Conservation (phyloP, 2,113 vertebrate genomes). For the Carassius auratus region DNA sequence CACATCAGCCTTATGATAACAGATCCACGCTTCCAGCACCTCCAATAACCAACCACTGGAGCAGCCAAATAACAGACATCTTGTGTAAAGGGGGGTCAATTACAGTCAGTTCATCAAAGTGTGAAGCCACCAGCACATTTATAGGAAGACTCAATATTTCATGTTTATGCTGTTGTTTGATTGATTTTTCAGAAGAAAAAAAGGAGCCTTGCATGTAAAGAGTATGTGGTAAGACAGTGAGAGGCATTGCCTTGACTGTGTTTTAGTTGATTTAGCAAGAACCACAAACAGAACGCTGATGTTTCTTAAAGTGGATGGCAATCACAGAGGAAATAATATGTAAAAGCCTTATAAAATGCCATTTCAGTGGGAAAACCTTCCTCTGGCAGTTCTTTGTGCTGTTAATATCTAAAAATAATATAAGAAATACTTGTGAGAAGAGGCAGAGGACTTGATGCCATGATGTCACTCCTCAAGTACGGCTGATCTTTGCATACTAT, state of each 20-base stretch:
- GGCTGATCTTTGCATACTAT: constrained; percentile 49
- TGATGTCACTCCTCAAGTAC: constrained; percentile 57
- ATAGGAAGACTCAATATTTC: neutral
- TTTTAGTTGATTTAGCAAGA: too few relatives aligned
- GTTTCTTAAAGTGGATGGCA: too few relatives aligned
- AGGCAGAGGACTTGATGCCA: constrained; percentile 50
- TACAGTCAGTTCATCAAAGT: constrained; percentile 17
- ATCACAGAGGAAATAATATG: too few relatives aligned
- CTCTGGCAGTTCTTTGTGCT: too few relatives aligned
- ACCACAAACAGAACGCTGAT: too few relatives aligned
- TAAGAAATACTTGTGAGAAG: constrained; percentile 62
- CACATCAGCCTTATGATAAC: neutral
- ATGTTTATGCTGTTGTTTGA: constrained; percentile 1
- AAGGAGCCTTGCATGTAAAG: neutral
- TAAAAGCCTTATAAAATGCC: too few relatives aligned
- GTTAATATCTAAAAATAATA: constrained; percentile 44
- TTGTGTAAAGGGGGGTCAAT: neutral
- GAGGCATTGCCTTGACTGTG: neutral
- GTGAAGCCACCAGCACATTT: constrained; percentile 2
- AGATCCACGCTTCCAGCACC: constrained; percentile 21
- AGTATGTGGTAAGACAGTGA: neutral
- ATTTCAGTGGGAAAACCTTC: too few relatives aligned
- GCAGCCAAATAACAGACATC: neutral
- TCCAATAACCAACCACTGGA: constrained; percentile 32
- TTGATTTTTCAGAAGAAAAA: constrained; percentile 35